Evolutionary conservation across 2,888 invertebrate genomes (phyloP), one percentile per base, ranked within the genome.

Genomic region (Teinopalpus imperialis): DNA sequence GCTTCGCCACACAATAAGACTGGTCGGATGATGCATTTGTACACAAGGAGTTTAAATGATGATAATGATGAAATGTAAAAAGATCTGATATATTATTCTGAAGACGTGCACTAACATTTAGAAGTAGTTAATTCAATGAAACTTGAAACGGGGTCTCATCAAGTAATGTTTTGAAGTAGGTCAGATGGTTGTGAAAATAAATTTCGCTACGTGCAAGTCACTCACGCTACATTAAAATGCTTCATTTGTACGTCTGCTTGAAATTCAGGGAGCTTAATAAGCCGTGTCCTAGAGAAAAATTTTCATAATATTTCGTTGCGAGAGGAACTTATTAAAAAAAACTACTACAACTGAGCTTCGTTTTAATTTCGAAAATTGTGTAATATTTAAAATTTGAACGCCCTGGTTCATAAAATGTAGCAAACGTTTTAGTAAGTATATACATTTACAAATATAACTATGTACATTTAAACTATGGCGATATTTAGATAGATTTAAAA

Each of bases 241-340:
- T 23, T 35, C 35, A 10, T 34, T 40, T 29, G 29, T 27, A 8
- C 14, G 16, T 32, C 26, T 34, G 29, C 35, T 40, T 27, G 26
- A 40, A 45, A 34, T 40, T 46, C 46, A 29, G 23, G 12, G 27
- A 27, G 24, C 9, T 29, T 40, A 41, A 46, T 35, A 41, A 41
- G 29, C 24, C 46, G 16, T 35, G 41, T 41, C 12, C 40, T 30
- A 24, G 35, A 29, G 41, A 18, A 35, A 35, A 45, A 35, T 35
- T 29, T 32, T 13, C 46, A 41, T 30, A 31, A 26, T 20, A 43
- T 43, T 31, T 37, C 13, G 5, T 20, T 24, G 14, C 14, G 21
- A 13, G 9, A 2, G 21, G 7, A 35, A 13, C 27, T n/a, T 20
- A 34, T 35, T 40, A 12, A 32, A 42, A 32, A 24, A 42, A 32